Conservation (phyloP, 35 echinoderm and acorn worm genomes). For the Ophioderma brevispina region DNA sequence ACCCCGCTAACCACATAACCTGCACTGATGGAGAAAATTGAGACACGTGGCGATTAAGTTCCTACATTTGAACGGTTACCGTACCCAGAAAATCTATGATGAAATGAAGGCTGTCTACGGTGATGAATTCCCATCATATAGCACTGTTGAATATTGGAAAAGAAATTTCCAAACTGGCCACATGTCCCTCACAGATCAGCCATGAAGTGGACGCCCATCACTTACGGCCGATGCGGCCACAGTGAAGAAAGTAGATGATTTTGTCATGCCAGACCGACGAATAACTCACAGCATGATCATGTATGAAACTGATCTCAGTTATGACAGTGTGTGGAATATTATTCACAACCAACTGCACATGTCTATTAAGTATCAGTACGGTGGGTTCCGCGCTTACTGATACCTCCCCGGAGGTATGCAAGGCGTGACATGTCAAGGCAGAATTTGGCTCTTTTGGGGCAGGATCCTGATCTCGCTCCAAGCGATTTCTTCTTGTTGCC, state of each 20-base stretch:
- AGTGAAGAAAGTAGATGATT: conserved; percentile 3
- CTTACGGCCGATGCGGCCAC: no score
- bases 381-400: conserved; percentile 3
- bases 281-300: conserved; percentile 24
- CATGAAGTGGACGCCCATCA: no score
- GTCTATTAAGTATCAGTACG: background rate
- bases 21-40: no score
- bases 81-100: no score
- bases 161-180: no score
- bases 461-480: conserved; percentile 23
- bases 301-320: conserved; percentile 25
- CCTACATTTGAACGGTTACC: no score
- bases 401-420: background rate
- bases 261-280: conserved; percentile 18
- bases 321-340: conserved; percentile 21
- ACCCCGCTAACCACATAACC: no score
- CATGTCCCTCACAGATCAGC: no score
- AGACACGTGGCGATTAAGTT: no score
- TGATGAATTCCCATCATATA: no score
- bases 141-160: no score
- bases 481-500: conserved; percentile 12
- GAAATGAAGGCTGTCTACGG: no score
- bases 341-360: conserved; percentile 31
- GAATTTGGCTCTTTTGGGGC: background rate
- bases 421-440: background rate